phyloP scores from a whole-genome alignment of 1,140 invertebrate genomes.

The Eupeodes corollae region DNA sequence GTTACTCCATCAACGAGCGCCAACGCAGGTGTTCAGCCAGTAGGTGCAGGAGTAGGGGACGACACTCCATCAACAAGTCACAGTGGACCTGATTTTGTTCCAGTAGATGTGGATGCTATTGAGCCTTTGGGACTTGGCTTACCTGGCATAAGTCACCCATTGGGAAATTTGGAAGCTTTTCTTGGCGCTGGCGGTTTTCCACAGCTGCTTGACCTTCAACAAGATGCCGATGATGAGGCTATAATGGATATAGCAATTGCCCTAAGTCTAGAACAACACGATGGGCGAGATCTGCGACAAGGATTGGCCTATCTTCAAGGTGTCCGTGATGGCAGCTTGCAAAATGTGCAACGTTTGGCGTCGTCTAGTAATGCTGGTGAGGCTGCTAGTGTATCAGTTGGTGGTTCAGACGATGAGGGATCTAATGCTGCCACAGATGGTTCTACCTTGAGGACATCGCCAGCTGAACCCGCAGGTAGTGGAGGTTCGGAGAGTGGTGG shows the following conservation, averaged over 20 bases:
- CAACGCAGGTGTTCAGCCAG: conserved; percentile 18
- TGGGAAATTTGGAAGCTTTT: conserved; percentile 53
- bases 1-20: conserved; percentile 1
- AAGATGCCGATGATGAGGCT: conserved; percentile 88
- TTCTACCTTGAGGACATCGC: conserved; percentile 79
- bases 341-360: conserved; percentile 21
- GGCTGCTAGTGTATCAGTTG: conserved; percentile 63
- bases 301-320: conserved; percentile 30
- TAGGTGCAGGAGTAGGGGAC: conserved; percentile 19
- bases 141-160: conserved; percentile 13
- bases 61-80: conserved; percentile 21
- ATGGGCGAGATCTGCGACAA: conserved; percentile 29
- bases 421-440: conserved; percentile 87
- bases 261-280: conserved; percentile 74
- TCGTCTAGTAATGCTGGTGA: conserved; percentile 12
- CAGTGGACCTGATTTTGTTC: background rate
- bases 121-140: conserved; percentile 39
- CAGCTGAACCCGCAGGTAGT: conserved; percentile 59
- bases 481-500: conserved; percentile 76
- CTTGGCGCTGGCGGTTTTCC: conserved; percentile 52
- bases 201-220: conserved; percentile 73
- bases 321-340: conserved; percentile 20
- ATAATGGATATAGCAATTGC: conserved; percentile 95
- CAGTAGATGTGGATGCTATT: conserved; percentile 37
- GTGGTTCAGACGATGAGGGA: conserved; percentile 85